Conservation (phyloP, 2,888 invertebrate species). For the Pseudococcus jackbeardsleyi region DNA sequence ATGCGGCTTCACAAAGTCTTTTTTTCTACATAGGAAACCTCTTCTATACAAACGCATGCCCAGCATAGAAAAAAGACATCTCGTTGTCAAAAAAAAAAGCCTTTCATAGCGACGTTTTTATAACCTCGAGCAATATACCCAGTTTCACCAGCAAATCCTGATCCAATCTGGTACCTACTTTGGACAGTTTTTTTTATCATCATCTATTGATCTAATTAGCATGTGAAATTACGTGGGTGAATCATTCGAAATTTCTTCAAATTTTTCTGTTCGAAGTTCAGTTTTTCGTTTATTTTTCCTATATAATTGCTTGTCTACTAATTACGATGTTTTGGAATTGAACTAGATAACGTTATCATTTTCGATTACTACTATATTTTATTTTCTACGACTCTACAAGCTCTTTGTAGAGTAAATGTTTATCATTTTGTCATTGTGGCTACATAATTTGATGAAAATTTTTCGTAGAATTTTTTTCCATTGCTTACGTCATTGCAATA, state of each 20-base stretch:
- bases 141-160: constrained; percentile 1
- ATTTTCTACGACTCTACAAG: not conserved
- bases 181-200: not conserved
- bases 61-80: constrained; percentile 34
- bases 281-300: not conserved
- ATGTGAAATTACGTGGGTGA: not conserved
- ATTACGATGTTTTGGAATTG: not conserved
- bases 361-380: not conserved
- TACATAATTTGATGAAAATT: not conserved
- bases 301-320: not conserved
- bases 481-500: not conserved
- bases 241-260: not conserved
- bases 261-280: not conserved
- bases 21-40: constrained; percentile 6
- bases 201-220: not conserved
- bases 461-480: not conserved
- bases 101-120: not conserved
- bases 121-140: not conserved
- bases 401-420: not conserved
- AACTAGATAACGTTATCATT: not conserved
- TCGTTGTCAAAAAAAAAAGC: not conserved
- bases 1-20: constrained; percentile 20
- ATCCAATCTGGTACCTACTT: not conserved
- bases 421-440: not conserved
- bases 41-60: constrained; percentile 2